phyloP scores from a whole-genome alignment of 2,888 invertebrate species.

The Amiota communis region DNA sequence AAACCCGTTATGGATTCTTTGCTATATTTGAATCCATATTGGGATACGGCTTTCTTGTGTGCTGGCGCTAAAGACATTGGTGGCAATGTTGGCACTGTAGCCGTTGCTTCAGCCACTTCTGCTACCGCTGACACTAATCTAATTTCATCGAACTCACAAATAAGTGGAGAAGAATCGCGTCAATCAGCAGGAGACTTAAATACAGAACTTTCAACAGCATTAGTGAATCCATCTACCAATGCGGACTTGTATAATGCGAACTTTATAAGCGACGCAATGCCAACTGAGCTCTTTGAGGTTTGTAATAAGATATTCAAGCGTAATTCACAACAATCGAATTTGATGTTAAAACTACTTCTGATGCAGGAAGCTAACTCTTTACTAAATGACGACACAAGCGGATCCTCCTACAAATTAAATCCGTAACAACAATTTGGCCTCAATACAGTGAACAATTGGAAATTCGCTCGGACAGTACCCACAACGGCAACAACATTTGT shows the following conservation, averaged over 20 bases:
- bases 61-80: conserved; percentile 9
- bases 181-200: conserved; percentile 34
- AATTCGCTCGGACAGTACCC: conserved; percentile 46
- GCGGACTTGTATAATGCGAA: conserved; percentile 63
- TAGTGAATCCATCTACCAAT: conserved; percentile 27
- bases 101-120: too few species aligned
- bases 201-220: conserved; percentile 7
- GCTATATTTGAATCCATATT: conserved; percentile 52
- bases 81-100: too few species aligned
- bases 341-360: conserved; percentile 19
- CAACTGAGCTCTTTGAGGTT: conserved; percentile 71
- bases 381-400: conserved; percentile 43
- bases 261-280: conserved; percentile 70
- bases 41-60: conserved; percentile 36
- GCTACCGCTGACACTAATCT: conserved; percentile 42
- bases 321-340: not conserved
- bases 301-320: conserved; percentile 9
- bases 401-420: conserved; percentile 45
- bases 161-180: conserved; percentile 44
- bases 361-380: conserved; percentile 55
- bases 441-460: conserved; percentile 53
- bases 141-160: conserved; percentile 49
- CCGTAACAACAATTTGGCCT: conserved; percentile 56
- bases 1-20: conserved; percentile 59
- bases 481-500: conserved; percentile 16